Conservation (phyloP, 2,113 vertebrate genomes). For the Trachemys scripta region DNA sequence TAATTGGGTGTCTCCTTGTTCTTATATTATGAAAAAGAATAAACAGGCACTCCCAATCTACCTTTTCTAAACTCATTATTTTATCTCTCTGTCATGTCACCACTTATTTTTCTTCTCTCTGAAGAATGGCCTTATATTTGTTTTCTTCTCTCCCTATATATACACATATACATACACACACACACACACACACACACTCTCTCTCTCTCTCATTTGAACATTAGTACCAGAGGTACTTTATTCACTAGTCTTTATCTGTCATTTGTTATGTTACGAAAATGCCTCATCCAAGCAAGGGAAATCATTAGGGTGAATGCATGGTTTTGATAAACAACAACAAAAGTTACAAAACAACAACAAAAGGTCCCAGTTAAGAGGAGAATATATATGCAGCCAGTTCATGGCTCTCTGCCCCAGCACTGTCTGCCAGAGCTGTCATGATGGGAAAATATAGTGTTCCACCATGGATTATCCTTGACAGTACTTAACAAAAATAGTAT, state of each 20-base stretch:
- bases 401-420: not conserved
- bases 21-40: not conserved
- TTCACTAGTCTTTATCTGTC: not conserved
- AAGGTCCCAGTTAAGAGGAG: conserved; percentile 38
- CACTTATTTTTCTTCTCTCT: not conserved
- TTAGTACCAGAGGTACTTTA: fast-evolving
- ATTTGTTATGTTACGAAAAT: not conserved
- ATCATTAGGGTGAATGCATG: not conserved
- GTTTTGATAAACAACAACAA: conserved; percentile 15
- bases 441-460: conserved; percentile 26
- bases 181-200: too few species aligned
- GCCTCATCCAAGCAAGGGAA: not conserved
- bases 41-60: not conserved
- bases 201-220: not conserved
- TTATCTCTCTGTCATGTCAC: not conserved
- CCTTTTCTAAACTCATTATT: not conserved
- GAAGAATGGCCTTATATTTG: not conserved
- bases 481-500: not conserved
- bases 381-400: not conserved
- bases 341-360: conserved; percentile 19
- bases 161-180: too few species aligned
- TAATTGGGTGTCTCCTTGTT: not conserved
- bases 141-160: not conserved
- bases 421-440: not conserved
- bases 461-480: conserved; percentile 13